Conservation (phyloP, 1,140 invertebrate species). For the Drosophila punjabiensis region DNA sequence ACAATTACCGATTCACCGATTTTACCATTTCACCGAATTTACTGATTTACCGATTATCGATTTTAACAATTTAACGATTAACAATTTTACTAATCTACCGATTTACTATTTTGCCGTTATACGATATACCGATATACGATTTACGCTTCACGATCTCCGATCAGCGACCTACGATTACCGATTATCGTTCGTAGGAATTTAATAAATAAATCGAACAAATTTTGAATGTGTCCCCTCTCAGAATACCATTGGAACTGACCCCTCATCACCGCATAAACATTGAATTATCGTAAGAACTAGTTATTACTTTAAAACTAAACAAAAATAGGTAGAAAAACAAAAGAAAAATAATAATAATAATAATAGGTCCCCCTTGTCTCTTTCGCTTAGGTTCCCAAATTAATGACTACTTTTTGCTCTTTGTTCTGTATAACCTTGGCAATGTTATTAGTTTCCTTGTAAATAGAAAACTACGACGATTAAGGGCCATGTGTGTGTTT, state of each 20-base stretch:
- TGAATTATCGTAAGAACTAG: constrained; percentile 9
- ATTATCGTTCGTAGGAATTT: constrained; percentile 36
- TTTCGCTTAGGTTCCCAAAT: constrained; percentile 1
- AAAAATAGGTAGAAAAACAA: not conserved
- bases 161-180: constrained; percentile 7
- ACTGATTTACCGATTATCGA: constrained; percentile 16
- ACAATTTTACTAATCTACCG: constrained; percentile 12
- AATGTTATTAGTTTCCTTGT: constrained; percentile 14
- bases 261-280: constrained; percentile 2
- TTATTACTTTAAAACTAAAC: constrained; percentile 9
- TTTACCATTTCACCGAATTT: constrained; percentile 11
- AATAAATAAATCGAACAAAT: constrained; percentile 16
- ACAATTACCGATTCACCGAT: constrained; percentile 7
- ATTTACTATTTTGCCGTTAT: constrained; percentile 10
- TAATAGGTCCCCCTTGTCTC: not conserved
- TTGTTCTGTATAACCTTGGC: constrained; percentile 1
- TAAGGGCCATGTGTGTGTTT: not conserved
- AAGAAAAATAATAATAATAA: not conserved
- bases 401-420: not conserved
- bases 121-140: constrained; percentile 9
- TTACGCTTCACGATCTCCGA: constrained; percentile 10
- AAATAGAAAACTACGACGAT: constrained; percentile 12
- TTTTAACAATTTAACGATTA: constrained; percentile 10
- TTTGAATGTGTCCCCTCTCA: constrained; percentile 9
- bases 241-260: not conserved